phyloP scores from a whole-genome alignment of 1,140 invertebrate species.

The Lasioglossum albipes region DNA sequence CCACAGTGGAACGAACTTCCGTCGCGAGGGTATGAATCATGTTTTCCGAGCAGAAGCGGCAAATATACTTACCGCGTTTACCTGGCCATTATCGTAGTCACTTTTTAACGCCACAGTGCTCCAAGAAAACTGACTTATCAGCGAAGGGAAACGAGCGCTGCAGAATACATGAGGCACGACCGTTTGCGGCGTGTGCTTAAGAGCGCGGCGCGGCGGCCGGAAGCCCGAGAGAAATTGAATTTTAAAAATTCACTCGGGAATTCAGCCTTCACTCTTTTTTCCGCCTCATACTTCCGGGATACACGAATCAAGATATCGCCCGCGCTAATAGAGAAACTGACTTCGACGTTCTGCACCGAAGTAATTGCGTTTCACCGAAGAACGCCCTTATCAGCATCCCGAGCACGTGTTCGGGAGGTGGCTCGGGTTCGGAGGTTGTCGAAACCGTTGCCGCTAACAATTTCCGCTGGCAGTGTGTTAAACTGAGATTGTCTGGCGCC shows the following conservation, averaged over 20 bases:
- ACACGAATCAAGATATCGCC: constrained; percentile 12
- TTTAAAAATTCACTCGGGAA: constrained; percentile 38
- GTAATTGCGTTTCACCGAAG: not conserved
- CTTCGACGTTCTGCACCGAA: not conserved
- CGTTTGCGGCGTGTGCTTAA: not conserved
- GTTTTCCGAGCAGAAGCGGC: not conserved
- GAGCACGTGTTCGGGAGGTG: too few relatives aligned
- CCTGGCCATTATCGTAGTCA: not conserved
- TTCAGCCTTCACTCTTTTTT: not conserved
- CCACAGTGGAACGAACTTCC: too few relatives aligned
- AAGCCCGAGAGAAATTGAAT: constrained; percentile 37
- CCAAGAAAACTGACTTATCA: not conserved
- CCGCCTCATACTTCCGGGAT: too few relatives aligned
- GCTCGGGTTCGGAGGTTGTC: not conserved
- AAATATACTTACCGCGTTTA: not conserved
- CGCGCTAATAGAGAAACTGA: constrained; percentile 11
- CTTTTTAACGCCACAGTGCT: not conserved
- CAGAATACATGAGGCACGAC: constrained; percentile 1
- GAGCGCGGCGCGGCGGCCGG: not conserved
- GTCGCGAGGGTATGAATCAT: not conserved
- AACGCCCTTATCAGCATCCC: too few relatives aligned
- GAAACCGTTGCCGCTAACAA: not conserved
- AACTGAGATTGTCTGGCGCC: not conserved
- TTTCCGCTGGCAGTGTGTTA: not conserved
- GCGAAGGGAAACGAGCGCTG: not conserved